Conservation (phyloP, 2,797 vertebrate species). For the Prunella strophiata region DNA sequence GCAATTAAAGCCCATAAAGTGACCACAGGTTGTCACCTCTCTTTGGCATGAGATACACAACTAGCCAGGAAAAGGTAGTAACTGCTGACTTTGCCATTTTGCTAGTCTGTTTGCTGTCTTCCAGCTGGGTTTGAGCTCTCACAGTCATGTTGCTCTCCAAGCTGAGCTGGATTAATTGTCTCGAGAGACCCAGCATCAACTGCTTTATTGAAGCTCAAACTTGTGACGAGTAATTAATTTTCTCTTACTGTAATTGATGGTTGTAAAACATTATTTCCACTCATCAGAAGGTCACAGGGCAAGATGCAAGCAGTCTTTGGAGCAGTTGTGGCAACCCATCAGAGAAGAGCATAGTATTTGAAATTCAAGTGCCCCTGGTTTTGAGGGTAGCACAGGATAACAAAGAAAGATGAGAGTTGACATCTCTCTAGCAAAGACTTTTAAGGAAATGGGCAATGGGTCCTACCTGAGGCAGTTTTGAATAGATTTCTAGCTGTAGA, state of each 20-base stretch:
- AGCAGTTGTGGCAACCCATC: background rate
- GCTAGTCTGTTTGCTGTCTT: background rate
- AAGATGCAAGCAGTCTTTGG: background rate
- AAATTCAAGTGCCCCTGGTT: background rate
- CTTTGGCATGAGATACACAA: background rate
- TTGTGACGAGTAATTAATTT: background rate
- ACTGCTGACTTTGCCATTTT: constrained; percentile 29
- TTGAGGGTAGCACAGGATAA: background rate
- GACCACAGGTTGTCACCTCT: constrained; percentile 13
- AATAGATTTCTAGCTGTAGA: background rate
- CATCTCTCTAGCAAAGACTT: background rate
- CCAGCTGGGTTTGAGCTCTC: constrained; percentile 18
- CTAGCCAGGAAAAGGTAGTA: background rate
- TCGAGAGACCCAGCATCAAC: background rate
- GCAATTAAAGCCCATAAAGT: background rate
- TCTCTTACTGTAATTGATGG: background rate
- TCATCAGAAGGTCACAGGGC: background rate
- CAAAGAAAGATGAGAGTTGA: background rate
- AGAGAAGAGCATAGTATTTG: background rate
- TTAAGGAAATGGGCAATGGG: background rate
- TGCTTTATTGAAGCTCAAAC: constrained; percentile 28
- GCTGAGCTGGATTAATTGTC: constrained; percentile 36
- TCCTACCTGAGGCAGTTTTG: background rate
- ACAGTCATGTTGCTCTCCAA: background rate
- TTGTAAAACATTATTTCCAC: constrained; percentile 26